Evolutionary conservation across 2,797 vertebrate species (phyloP).

Genomic region (Chiloscyllium punctatum): DNA sequence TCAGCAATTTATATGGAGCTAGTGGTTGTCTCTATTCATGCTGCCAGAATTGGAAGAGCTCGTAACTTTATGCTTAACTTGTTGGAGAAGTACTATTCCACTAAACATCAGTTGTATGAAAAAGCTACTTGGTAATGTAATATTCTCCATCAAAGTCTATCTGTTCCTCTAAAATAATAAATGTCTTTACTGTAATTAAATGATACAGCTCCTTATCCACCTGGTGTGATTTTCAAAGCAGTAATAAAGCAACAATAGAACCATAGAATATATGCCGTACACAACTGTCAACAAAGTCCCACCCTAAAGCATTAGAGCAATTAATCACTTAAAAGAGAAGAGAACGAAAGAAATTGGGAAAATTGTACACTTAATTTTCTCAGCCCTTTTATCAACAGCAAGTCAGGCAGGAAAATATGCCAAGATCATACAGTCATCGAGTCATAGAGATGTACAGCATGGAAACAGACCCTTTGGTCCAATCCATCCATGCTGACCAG

Average conservation of each 20-base stretch:
- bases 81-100: not conserved
- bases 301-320: not conserved
- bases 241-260: not conserved
- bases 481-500: no score
- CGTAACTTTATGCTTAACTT: not conserved
- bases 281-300: not conserved
- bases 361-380: not conserved
- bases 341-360: not conserved
- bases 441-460: no score
- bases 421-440: no score
- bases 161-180: not conserved
- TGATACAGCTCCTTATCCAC: not conserved
- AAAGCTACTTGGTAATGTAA: not conserved
- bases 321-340: not conserved
- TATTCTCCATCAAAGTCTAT: not conserved
- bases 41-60: not conserved
- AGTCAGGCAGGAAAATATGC: no score
- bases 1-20: slow-evolving; percentile 31
- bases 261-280: not conserved
- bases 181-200: not conserved
- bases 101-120: not conserved
- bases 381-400: no score
- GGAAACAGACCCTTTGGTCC: no score
- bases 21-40: no score
- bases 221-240: not conserved